These are phyloP conservation scores for Ochotona curzoniae DNA, from an alignment of 2,113 vertebrate species.

Conservation along the genomic window DNA sequence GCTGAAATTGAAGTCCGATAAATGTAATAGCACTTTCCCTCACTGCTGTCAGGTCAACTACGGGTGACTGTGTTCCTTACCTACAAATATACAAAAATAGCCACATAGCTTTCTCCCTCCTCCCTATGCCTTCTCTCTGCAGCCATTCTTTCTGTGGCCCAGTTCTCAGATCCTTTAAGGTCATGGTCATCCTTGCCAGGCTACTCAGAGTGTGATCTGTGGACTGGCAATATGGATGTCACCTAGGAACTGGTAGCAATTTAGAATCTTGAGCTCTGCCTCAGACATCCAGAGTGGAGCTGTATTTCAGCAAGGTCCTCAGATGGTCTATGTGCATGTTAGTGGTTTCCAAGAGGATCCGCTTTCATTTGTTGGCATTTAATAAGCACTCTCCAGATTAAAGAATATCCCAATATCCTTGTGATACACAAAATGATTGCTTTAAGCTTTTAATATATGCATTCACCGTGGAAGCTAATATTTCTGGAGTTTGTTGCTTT, in stretches of 20 bases:
- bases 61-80: neutral
- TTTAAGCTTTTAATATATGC: conserved; percentile 40
- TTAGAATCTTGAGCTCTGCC: neutral
- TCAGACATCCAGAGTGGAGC: neutral
- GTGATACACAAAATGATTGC: neutral
- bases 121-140: neutral
- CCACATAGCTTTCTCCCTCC: neutral
- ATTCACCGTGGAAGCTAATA: conserved; percentile 47
- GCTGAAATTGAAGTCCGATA: neutral
- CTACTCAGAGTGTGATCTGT: neutral
- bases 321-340: conserved; percentile 9
- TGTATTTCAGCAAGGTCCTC: conserved; percentile 2
- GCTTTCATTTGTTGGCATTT: conserved; percentile 36
- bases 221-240: neutral
- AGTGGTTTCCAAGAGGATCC: neutral
- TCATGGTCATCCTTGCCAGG: neutral
- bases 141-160: neutral
- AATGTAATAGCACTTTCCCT: neutral
- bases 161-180: neutral
- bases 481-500: conserved; percentile 31
- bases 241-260: neutral
- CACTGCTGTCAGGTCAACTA: neutral
- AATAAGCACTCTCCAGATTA: neutral
- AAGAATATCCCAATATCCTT: conserved; percentile 25
- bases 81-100: conserved; percentile 2